Percentiles rank a stretch among this genome's conserved stretches.
phyloP scores from a whole-genome alignment of 2,888 invertebrate species.

The Cataglyphis livida region DNA sequence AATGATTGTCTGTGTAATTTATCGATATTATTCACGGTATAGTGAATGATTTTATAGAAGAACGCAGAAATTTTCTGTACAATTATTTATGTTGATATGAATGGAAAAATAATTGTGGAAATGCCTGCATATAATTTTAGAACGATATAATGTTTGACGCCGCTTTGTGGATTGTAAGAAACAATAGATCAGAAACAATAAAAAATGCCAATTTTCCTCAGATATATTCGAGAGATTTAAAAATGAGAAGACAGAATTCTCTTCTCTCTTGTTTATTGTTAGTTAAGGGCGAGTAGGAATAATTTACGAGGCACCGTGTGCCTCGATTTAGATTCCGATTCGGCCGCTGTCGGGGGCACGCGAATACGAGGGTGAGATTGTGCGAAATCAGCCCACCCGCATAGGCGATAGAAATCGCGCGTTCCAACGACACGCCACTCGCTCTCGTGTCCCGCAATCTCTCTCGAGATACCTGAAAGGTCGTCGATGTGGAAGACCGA shows the following conservation, averaged over 20 bases:
- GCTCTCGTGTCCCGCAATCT: constrained; percentile 72
- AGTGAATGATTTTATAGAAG: not conserved
- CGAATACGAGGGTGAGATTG: constrained; percentile 63
- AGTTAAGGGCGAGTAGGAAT: constrained; percentile 64
- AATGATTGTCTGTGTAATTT: not conserved
- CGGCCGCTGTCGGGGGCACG: constrained; percentile 61
- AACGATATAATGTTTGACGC: too few species aligned
- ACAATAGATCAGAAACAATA: not conserved
- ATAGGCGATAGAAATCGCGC: constrained; percentile 73
- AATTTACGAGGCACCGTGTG: constrained; percentile 75
- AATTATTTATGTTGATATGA: not conserved
- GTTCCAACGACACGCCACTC: constrained; percentile 75
- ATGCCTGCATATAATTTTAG: not conserved
- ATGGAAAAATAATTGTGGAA: not conserved
- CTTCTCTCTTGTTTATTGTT: not conserved
- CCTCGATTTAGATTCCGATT: constrained; percentile 78
- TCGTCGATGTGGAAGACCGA: constrained; percentile 43
- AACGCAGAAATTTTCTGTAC: not conserved
- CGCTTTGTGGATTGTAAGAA: not conserved
- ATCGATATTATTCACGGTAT: not conserved
- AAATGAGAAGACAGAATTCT: not conserved
- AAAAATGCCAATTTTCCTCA: not conserved
- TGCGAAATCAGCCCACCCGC: constrained; percentile 71
- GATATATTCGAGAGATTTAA: not conserved
- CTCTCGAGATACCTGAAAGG: constrained; percentile 61